A percentile compares a stretch with the other conserved stretches of the same genome.
Conservation (phyloP, 2,113 vertebrate species). For the Mohoua ochrocephala region DNA sequence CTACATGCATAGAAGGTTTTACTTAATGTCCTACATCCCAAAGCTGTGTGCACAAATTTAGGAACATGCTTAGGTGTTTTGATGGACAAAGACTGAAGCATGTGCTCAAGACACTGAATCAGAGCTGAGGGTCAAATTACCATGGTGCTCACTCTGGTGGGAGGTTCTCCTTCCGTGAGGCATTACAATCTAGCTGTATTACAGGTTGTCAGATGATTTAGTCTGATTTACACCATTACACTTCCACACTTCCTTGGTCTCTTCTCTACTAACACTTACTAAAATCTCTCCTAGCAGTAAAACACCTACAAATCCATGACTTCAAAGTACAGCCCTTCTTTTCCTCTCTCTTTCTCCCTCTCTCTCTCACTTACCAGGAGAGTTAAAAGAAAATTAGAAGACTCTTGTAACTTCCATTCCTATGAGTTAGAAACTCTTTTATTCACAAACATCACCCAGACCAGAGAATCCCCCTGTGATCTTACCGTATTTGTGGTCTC, state of each 20-base stretch:
- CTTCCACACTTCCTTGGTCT: background rate
- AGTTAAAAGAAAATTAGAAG: background rate
- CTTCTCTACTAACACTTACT: background rate
- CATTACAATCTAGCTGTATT: background rate
- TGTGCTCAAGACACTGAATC: background rate
- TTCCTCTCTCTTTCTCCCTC: background rate
- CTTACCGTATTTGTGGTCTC: background rate
- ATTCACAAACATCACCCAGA: background rate
- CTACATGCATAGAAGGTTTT: background rate
- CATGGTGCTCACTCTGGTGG: background rate
- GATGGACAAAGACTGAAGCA: background rate
- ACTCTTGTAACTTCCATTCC: background rate
- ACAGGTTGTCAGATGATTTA: background rate
- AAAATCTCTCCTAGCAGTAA: background rate
- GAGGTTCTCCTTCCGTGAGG: background rate
- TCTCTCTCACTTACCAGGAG: background rate
- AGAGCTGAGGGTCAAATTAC: background rate
- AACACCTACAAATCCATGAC: background rate
- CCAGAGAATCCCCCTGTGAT: background rate
- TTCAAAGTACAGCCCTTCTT: background rate
- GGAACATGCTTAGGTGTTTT: rapidly evolving
- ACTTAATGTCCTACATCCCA: background rate
- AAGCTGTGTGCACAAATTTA: background rate
- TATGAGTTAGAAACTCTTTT: background rate
- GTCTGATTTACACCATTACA: background rate